These are phyloP conservation scores for Bergia puertoricense DNA, from an alignment of 92 coral and sea anemone genomes.

Conservation along the genomic window DNA sequence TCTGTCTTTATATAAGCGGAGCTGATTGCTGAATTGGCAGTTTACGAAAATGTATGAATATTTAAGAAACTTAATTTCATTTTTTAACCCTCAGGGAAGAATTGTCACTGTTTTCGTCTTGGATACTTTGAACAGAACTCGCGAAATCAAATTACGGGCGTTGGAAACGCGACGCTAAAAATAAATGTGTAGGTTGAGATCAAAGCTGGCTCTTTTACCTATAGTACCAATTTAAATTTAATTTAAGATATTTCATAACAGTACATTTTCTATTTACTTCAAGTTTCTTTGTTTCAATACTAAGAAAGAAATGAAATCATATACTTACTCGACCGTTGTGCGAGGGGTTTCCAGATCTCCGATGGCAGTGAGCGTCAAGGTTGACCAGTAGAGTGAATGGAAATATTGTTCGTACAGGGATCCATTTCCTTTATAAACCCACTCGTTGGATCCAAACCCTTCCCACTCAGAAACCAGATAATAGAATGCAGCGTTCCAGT, in stretches of 20 bases:
- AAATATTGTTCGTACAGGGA: slow-evolving; percentile 92
- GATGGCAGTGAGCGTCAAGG: slow-evolving; percentile 88
- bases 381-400: slow-evolving; percentile 94
- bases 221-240: background rate
- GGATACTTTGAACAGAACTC: background rate
- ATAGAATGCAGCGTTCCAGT: slow-evolving; percentile 97
- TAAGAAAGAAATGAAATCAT: background rate
- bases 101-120: background rate
- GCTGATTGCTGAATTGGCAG: background rate
- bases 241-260: background rate
- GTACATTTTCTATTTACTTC: no score
- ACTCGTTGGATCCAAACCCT: slow-evolving; percentile 89
- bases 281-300: background rate
- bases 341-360: slow-evolving; percentile 93
- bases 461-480: slow-evolving; percentile 84
- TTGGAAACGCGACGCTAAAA: background rate
- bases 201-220: background rate
- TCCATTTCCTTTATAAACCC: slow-evolving; percentile 95
- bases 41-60: background rate
- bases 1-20: background rate
- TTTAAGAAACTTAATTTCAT: background rate
- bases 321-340: slow-evolving; percentile 88
- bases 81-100: background rate
- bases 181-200: background rate
- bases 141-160: background rate